Conservation (phyloP, 2,113 vertebrate species). For the Salvator merianae region DNA sequence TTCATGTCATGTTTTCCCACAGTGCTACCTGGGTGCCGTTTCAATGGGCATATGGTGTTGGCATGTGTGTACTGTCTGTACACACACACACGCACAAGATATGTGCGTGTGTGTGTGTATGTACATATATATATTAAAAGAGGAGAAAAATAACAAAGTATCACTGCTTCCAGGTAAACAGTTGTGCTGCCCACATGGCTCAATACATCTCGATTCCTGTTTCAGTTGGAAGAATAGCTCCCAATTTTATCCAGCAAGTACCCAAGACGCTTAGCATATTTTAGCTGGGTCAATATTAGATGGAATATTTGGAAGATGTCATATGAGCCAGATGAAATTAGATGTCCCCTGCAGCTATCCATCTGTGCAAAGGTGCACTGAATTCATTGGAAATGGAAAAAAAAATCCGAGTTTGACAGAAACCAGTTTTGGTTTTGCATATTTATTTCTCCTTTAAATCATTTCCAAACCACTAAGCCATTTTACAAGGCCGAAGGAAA, state of each 20-base stretch:
- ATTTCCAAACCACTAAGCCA: slow-evolving; percentile 66
- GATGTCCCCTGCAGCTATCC: slow-evolving; percentile 24
- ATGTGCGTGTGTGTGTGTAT: no score
- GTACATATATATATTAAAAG: no score
- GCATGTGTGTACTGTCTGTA: no score
- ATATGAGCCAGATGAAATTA: slow-evolving; percentile 18
- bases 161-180: no score
- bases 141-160: no score
- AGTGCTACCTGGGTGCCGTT: no score
- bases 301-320: slow-evolving; percentile 17
- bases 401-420: slow-evolving; percentile 45
- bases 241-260: background rate
- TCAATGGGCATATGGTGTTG: no score
- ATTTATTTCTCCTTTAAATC: slow-evolving; percentile 63
- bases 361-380: slow-evolving; percentile 3
- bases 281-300: background rate
- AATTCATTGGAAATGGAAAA: slow-evolving; percentile 3
- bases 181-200: background rate
- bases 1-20: no score
- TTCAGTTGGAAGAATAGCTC: background rate
- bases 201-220: no score
- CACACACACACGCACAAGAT: no score
- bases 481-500: slow-evolving; percentile 65
- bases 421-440: slow-evolving; percentile 49
- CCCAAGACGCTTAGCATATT: background rate